Base-by-base conservation (phyloP, 2,888 invertebrate genomes). In the Drosophila helvetica region DNA sequence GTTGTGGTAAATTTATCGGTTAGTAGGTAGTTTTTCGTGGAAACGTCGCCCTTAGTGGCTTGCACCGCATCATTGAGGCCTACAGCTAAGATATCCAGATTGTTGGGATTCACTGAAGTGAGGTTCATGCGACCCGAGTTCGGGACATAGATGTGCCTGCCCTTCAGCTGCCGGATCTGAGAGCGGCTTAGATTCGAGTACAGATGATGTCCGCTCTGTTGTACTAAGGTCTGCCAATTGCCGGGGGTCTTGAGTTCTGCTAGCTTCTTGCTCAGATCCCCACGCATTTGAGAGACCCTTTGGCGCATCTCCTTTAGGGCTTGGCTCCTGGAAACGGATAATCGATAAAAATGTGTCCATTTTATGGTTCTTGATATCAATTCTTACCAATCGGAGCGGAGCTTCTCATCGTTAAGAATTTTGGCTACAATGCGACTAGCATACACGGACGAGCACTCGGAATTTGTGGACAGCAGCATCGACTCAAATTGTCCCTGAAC, bases 121-220 rank as follows among this genome's bases (percentile, higher is more conserved):
- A 78, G 38, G 55, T 78, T 79, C n/a, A 74, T 68, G 25, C 80
- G 73, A 17, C 80, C 80, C 12, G 67, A 71, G 27, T 53, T 52
- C 10, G 73, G 68, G 18, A 79, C 55, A 65, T 80, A 79, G 33
- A 80, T 51, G 42, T 79, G 80, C 7, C 61, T 57, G 3, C 2
- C 51, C 5, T 54, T 65, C 3, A 79, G 57, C 15, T 64, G 19
- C 33, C 53, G 46, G 15, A 80, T 56, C 17, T 80, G 73, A 1
- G 53, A 27, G 7, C 27, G 9, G n/a, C 45, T 58, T 0, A 78
- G 58, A 54, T 62, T 62, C 38, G 60, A 70, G 4, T 57, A 72
- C 0, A 76, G 19, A 61, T 71, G 58, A 1, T 60, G 17, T 9
- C 78, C 80, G 7, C 12, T 46, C 17, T 78, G 80, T 7, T 64